A percentile compares a stretch with the other conserved stretches of the same genome.
These are phyloP conservation scores for Heliocidaris tuberculata DNA, from an alignment of 35 echinoderm and acorn worm genomes.

Conservation along the genomic window DNA sequence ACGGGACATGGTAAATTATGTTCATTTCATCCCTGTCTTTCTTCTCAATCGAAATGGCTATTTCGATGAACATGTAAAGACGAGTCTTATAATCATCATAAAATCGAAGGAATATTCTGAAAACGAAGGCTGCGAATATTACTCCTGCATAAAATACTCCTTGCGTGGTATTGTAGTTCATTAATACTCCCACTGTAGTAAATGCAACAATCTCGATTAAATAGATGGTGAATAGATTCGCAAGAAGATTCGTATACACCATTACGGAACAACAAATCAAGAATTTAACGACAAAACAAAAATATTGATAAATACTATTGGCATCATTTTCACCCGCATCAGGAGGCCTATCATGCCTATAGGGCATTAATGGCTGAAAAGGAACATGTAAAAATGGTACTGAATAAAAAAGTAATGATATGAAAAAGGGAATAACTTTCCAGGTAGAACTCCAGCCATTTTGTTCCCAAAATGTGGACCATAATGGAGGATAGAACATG, in stretches of 20 bases:
- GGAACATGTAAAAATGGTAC: background rate
- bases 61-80: background rate
- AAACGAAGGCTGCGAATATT: background rate
- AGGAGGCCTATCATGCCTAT: background rate
- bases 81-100: background rate
- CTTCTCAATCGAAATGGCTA: background rate
- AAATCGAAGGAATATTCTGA: background rate
- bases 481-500: background rate
- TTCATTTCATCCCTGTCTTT: background rate
- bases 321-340: background rate
- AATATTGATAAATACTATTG: background rate
- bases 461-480: background rate
- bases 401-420: background rate
- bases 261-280: background rate
- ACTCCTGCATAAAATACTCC: background rate
- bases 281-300: background rate
- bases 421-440: background rate
- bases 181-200: background rate
- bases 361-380: background rate
- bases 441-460: background rate
- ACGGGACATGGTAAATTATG: background rate
- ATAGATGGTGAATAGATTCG: background rate
- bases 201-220: background rate
- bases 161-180: background rate
- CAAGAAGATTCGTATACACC: background rate